Conservation (phyloP, 2,113 vertebrate species). For the Phycodurus eques region DNA sequence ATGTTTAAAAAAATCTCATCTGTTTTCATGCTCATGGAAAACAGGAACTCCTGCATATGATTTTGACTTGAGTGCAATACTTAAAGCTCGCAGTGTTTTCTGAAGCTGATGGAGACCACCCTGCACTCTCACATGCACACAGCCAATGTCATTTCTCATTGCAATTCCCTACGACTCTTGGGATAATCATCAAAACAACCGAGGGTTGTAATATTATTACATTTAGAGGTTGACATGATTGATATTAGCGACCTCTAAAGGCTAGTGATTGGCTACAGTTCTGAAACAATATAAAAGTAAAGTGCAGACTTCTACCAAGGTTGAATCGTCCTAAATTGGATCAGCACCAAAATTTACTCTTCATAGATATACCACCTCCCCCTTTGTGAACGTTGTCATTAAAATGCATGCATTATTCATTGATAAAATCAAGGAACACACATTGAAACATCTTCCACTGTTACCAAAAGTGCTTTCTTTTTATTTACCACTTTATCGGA, state of each 20-base stretch:
- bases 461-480: neutral
- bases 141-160: conserved; percentile 4
- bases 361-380: neutral
- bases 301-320: neutral
- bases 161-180: neutral
- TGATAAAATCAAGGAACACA: neutral
- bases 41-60: neutral
- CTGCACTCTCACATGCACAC: neutral
- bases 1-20: conserved; percentile 11
- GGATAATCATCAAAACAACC: conserved; percentile 3
- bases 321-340: conserved; percentile 7
- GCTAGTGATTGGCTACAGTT: conserved; percentile 5
- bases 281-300: neutral
- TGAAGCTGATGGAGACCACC: neutral
- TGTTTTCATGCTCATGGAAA: conserved; percentile 1
- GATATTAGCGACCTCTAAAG: conserved; percentile 8
- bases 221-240: conserved; percentile 8
- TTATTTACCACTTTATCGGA: neutral
- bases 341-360: neutral
- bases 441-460: neutral
- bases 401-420: conserved; percentile 4
- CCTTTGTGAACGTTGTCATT: conserved; percentile 2
- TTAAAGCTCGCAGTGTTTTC: neutral
- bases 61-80: neutral
- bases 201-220: conserved; percentile 1